These are phyloP conservation scores for Microctonus brassicae DNA, from an alignment of 2,888 invertebrate species.

Conservation along the genomic window DNA sequence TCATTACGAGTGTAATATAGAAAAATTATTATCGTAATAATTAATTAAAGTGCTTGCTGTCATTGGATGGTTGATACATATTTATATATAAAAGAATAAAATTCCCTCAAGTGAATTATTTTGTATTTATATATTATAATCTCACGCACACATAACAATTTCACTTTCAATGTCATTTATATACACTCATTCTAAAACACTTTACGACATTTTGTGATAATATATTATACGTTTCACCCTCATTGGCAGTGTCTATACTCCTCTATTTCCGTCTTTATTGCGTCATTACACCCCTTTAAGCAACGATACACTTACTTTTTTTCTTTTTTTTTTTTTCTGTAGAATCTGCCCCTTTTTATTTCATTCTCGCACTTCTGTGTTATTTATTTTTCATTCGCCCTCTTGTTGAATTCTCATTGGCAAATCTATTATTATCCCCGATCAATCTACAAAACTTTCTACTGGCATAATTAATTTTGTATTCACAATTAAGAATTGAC, in stretches of 20 bases:
- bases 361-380: neutral
- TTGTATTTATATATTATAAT: constrained; percentile 5
- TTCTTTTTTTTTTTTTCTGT: neutral
- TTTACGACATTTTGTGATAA: constrained; percentile 50
- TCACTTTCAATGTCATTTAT: constrained; percentile 54
- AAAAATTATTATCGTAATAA: neutral
- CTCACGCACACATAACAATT: constrained; percentile 36
- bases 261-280: neutral
- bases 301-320: neutral
- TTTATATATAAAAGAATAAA: constrained; percentile 22
- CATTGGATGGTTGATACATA: no score
- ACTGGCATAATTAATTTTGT: neutral
- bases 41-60: neutral
- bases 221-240: constrained; percentile 3
- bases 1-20: no score
- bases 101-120: constrained; percentile 24
- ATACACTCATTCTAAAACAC: constrained; percentile 50
- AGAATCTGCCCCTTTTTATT: neutral
- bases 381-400: neutral
- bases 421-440: constrained; percentile 7
- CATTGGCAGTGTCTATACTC: neutral
- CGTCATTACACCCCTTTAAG: neutral
- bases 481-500: constrained; percentile 9
- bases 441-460: neutral
- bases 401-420: neutral